Evolutionary conservation across 2,113 vertebrate species (phyloP).

Genomic region (Notiomystis cincta): DNA sequence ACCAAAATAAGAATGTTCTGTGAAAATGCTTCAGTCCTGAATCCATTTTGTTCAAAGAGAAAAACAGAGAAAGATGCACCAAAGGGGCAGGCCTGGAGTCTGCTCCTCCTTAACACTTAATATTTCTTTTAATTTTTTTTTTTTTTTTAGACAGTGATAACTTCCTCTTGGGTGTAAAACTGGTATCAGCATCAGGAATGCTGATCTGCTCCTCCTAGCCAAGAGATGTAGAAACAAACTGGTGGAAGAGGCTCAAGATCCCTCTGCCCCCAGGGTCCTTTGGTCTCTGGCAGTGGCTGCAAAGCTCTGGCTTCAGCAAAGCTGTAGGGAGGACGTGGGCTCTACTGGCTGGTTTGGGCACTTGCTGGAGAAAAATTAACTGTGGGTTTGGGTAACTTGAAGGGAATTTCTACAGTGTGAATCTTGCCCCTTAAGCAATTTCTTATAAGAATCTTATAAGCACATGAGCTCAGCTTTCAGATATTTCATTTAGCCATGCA

Average conservation of each 20-base stretch:
- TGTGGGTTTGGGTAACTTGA: not conserved
- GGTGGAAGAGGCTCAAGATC: not conserved
- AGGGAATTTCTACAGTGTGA: not conserved
- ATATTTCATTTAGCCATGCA: not conserved
- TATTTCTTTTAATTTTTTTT: not conserved
- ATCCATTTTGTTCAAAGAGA: not conserved
- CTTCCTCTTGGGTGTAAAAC: not conserved
- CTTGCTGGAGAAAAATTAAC: not conserved
- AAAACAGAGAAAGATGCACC: not conserved
- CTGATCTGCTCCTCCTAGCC: not conserved
- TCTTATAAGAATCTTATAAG: not conserved
- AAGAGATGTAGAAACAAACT: not conserved
- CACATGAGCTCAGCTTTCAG: not conserved
- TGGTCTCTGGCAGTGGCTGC: not conserved
- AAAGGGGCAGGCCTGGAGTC: not conserved
- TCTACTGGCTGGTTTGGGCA: not conserved
- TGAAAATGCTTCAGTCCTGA: not conserved
- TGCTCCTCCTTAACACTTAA: not conserved
- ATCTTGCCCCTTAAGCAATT: not conserved
- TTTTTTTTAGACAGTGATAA: not conserved
- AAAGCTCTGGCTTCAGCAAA: not conserved
- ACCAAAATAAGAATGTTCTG: not conserved
- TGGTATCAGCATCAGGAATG: not conserved
- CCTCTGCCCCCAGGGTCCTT: not conserved
- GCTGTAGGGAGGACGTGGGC: accelerated